Evolutionary conservation across 2,888 invertebrate genomes (phyloP), one percentile per base, ranked within the genome.

Genomic region (Fragum sueziense): DNA sequence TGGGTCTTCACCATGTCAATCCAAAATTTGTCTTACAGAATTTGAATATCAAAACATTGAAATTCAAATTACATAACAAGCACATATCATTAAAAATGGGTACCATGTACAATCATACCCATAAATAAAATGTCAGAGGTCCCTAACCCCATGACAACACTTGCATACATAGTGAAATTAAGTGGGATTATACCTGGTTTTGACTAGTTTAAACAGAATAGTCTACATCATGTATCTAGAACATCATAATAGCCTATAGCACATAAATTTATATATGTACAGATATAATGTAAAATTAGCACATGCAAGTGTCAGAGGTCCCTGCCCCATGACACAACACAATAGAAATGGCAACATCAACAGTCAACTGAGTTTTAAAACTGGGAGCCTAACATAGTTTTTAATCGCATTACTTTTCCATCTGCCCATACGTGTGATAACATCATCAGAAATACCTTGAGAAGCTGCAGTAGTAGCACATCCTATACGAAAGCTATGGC

Each of bases 401-500:
- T 62, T 62, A 6, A 62, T 22, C n/a, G 62, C 62, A 20, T 27
- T 31, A 22, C 62, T 62, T 37, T 20, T 34, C 62, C 62, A 62
- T 17, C 62, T 33, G 6, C 62, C 62, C 33, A 37, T n/a, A n/a
- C n/a, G n/a, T n/a, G n/a, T n/a, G n/a, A n/a, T n/a, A 61, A 31
- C 2, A 29, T 61, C 61, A 33, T 62, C 62, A 22, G 62, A 34
- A 9, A 37, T 20, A 62, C 62, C 62, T 25, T 62, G 62, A 17
- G 62, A 17, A 27, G 62, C 62, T n/a, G 62, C 62, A 34, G 25
- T 25, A 62, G 62, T 62, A 11, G 62, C 62, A 11, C 34, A 22
- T 14, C 62, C 62, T 27, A 76, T 80, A 3, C 76, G 67, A 37
- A 81, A 75, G n/a, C n/a, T n/a, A n/a, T n/a, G n/a, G n/a, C n/a